A percentile compares a stretch with the other conserved stretches of the same genome.
Conservation (phyloP, 2,888 invertebrate genomes). For the Caenorhabditis doughertyi region DNA sequence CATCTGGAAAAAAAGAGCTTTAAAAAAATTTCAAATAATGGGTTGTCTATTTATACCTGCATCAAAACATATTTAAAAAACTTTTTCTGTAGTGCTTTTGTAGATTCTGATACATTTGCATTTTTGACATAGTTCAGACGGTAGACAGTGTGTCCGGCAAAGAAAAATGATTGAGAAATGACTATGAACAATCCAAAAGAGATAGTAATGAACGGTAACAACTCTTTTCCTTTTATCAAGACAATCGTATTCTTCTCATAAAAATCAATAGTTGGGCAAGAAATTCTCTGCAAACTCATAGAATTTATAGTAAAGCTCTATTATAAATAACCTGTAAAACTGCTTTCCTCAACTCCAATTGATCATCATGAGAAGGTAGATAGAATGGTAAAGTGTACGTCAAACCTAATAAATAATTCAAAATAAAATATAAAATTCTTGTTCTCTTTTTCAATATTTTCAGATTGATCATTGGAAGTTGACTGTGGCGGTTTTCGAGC, state of each 20-base stretch:
- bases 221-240: conserved; percentile 37
- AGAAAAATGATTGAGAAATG: conserved; percentile 12
- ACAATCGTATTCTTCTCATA: conserved; percentile 3
- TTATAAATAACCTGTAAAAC: no score
- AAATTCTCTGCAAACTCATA: conserved; percentile 14
- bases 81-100: conserved; percentile 18
- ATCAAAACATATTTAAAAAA: conserved; percentile 16
- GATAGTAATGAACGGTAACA: conserved; percentile 15
- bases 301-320: no score
- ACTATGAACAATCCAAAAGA: background rate
- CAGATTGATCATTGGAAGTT: conserved; percentile 9
- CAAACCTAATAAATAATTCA: conserved; percentile 7
- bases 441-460: background rate
- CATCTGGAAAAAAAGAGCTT: no score
- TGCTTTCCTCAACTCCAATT: conserved; percentile 8
- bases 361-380: conserved; percentile 18
- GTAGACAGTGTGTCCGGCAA: conserved; percentile 5
- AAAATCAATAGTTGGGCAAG: conserved; percentile 39
- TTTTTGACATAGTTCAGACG: conserved; percentile 7
- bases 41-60: no score
- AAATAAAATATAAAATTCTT: background rate
- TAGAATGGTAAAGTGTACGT: conserved; percentile 12
- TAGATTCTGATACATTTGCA: conserved; percentile 2
- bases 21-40: no score
- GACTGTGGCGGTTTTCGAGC: conserved; percentile 37